Conservation (phyloP, 2,888 invertebrate genomes). For the Eucera pruinosa region DNA sequence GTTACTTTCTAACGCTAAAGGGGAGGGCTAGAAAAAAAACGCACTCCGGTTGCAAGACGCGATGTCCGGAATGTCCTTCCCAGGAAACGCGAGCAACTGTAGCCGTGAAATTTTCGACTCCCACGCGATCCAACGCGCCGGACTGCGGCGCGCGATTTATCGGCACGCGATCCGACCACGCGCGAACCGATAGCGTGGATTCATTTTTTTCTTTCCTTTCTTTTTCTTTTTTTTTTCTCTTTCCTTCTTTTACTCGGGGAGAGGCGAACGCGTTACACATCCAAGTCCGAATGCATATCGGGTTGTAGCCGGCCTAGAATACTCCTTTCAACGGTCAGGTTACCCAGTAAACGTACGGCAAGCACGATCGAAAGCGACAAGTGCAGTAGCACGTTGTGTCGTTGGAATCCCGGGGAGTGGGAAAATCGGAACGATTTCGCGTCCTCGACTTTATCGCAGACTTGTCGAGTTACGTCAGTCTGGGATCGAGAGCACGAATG, state of each 20-base stretch:
- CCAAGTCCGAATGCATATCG: slow-evolving; percentile 41
- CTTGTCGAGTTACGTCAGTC: slow-evolving; percentile 33
- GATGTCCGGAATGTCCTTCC: slow-evolving; percentile 1
- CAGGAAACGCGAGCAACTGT: not conserved
- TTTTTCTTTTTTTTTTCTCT: no score
- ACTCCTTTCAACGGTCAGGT: slow-evolving; percentile 73
- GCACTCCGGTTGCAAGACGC: no score
- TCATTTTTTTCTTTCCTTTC: slow-evolving; percentile 6
- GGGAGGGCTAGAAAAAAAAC: no score
- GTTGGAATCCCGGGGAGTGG: slow-evolving; percentile 51
- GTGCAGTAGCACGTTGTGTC: slow-evolving; percentile 57
- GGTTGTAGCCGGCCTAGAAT: slow-evolving; percentile 72
- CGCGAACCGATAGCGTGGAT: not conserved
- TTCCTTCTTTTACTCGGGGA: no score
- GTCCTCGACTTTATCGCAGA: slow-evolving; percentile 50
- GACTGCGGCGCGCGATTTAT: slow-evolving; percentile 6
- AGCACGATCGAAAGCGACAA: slow-evolving; percentile 62
- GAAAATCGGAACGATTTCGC: slow-evolving; percentile 51
- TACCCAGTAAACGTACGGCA: slow-evolving; percentile 51
- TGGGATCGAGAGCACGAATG: not conserved
- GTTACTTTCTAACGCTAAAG: not conserved
- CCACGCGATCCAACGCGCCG: slow-evolving; percentile 46
- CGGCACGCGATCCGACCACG: slow-evolving; percentile 23
- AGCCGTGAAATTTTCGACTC: slow-evolving; percentile 24
- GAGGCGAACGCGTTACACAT: slow-evolving; percentile 26